Evolutionary conservation across 2,113 vertebrate genomes (phyloP).

Genomic region (Onychostruthus taczanowskii): DNA sequence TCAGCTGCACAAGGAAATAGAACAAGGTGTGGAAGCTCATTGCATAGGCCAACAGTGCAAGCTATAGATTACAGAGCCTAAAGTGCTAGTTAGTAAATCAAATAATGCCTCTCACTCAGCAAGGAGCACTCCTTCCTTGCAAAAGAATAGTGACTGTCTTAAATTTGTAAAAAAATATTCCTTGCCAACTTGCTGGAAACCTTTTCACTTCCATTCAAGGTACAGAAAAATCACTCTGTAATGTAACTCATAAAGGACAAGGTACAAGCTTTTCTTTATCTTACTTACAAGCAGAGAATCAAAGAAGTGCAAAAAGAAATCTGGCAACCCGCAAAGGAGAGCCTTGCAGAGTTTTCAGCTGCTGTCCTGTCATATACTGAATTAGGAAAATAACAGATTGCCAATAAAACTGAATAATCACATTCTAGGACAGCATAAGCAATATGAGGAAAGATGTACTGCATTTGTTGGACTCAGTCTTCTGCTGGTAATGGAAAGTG

Average conservation of each 20-base stretch:
- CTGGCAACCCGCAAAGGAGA: not conserved
- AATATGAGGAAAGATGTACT: not conserved
- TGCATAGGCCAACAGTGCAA: not conserved
- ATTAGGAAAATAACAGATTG: slow-evolving; percentile 13
- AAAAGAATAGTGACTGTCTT: not conserved
- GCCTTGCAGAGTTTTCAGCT: not conserved
- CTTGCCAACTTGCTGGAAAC: not conserved
- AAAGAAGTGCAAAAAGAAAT: not conserved
- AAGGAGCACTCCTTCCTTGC: not conserved
- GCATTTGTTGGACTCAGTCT: not conserved
- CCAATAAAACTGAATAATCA: not conserved
- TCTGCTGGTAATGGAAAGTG: not conserved
- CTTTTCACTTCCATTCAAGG: not conserved
- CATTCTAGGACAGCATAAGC: not conserved
- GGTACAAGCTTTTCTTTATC: not conserved
- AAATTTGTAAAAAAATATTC: not conserved
- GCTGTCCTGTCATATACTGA: not conserved
- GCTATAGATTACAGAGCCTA: not conserved
- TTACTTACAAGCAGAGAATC: not conserved
- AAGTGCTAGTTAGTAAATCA: not conserved
- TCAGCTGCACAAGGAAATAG: not conserved
- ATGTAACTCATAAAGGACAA: not conserved
- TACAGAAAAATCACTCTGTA: not conserved
- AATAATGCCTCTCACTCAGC: not conserved
- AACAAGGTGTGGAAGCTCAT: not conserved